Conservation (phyloP, 2,113 vertebrate species). For the Pomatorhinus ruficollis region DNA sequence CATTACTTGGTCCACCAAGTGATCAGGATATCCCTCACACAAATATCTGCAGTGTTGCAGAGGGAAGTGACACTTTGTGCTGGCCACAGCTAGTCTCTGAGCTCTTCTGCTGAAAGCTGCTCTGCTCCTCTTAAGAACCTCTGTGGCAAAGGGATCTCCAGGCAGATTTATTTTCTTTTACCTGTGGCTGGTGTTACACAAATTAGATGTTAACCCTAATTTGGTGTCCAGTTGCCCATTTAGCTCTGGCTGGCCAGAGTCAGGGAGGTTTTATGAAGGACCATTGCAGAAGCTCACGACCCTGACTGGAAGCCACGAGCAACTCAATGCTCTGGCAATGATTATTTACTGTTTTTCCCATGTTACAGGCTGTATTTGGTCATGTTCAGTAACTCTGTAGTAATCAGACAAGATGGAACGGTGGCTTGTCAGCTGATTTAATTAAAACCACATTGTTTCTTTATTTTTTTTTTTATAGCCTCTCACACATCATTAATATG, state of each 20-base stretch:
- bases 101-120: neutral
- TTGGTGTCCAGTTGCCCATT: neutral
- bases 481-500: conserved; percentile 66
- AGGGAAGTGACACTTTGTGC: neutral
- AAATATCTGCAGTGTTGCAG: neutral
- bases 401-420: conserved; percentile 54
- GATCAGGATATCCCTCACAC: neutral
- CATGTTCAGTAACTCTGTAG: conserved; percentile 45
- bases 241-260: neutral
- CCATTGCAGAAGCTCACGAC: neutral
- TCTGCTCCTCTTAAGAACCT: neutral
- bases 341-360: conserved; percentile 32
- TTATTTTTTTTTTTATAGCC: conserved; percentile 23
- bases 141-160: neutral
- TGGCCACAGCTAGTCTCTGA: neutral
- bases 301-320: neutral
- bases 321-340: neutral
- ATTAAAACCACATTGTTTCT: conserved; percentile 56
- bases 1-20: neutral
- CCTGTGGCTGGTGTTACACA: neutral
- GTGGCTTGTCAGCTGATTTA: conserved; percentile 57
- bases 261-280: neutral
- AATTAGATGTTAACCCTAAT: neutral
- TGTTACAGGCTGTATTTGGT: conserved; percentile 35
- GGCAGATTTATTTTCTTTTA: neutral